Percentiles rank a stretch among this genome's conserved stretches.
Evolutionary conservation across 2,797 vertebrate genomes (phyloP).

Genomic region (Amazona finschi): DNA sequence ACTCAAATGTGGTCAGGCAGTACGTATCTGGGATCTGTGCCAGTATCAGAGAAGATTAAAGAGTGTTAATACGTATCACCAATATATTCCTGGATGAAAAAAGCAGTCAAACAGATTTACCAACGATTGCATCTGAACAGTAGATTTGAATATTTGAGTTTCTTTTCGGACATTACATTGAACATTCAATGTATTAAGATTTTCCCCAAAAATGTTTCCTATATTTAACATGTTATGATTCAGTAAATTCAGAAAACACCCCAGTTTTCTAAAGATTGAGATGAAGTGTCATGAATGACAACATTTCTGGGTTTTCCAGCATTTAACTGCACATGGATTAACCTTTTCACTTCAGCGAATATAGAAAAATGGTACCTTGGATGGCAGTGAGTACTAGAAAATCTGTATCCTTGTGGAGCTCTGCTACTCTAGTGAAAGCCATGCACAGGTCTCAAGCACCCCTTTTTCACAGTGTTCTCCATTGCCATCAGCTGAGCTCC

Average conservation of each 20-base stretch:
- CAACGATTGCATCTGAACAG: background rate
- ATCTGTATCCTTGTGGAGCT: background rate
- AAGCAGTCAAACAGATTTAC: background rate
- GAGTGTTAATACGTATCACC: rapidly evolving
- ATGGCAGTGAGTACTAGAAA: background rate
- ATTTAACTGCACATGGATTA: background rate
- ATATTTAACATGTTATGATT: background rate
- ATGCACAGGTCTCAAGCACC: background rate
- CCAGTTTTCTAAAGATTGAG: background rate
- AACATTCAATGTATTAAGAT: background rate
- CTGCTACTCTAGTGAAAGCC: background rate
- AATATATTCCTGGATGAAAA: background rate
- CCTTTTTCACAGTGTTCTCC: background rate
- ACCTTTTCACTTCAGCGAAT: background rate
- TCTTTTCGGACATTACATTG: background rate
- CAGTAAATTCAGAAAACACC: background rate
- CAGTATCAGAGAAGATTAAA: background rate
- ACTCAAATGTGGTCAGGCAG: background rate
- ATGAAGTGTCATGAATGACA: background rate
- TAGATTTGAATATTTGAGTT: background rate
- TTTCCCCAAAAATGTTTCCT: background rate
- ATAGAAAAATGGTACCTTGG: background rate
- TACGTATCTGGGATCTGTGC: background rate
- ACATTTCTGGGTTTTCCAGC: background rate
- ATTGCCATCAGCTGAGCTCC: background rate